These are phyloP conservation scores for Coelopa frigida DNA, from an alignment of 1,140 invertebrate species.

Conservation along the genomic window DNA sequence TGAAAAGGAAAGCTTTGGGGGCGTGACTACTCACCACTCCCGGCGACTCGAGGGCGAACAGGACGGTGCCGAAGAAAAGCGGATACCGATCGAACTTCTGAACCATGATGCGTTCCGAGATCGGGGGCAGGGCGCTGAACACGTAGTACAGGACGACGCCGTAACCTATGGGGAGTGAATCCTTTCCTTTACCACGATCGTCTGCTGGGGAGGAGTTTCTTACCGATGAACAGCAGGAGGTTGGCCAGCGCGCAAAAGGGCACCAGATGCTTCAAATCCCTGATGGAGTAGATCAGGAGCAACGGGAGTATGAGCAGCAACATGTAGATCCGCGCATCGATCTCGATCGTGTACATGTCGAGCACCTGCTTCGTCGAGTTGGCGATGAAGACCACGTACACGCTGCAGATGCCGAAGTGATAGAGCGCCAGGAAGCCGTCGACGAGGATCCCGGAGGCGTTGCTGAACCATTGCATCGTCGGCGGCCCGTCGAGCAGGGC, in stretches of 20 bases:
- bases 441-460: conserved; percentile 51
- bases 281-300: conserved; percentile 49
- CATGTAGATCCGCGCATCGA: conserved; percentile 49
- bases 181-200: background rate
- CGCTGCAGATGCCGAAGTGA: conserved; percentile 82
- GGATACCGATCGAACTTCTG: conserved; percentile 53
- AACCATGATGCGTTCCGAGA: conserved; percentile 49
- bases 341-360: conserved; percentile 45
- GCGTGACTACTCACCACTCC: conserved; percentile 58
- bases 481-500: conserved; percentile 58
- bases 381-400: conserved; percentile 79
- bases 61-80: conserved; percentile 72
- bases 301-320: conserved; percentile 56
- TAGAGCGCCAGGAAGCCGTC: conserved; percentile 69
- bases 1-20: conserved; percentile 1
- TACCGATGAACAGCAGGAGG: conserved; percentile 55
- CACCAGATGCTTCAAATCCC: conserved; percentile 65
- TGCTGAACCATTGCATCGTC: no score
- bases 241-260: conserved; percentile 71
- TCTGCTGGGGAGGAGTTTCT: no score
- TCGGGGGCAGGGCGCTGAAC: conserved; percentile 50
- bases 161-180: conserved; percentile 29
- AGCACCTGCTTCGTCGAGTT: conserved; percentile 59
- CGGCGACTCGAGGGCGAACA: conserved; percentile 81
- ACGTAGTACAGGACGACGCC: conserved; percentile 59